These are phyloP conservation scores for Ischnus inquisitorius DNA, from an alignment of 2,888 invertebrate species.

Conservation along the genomic window DNA sequence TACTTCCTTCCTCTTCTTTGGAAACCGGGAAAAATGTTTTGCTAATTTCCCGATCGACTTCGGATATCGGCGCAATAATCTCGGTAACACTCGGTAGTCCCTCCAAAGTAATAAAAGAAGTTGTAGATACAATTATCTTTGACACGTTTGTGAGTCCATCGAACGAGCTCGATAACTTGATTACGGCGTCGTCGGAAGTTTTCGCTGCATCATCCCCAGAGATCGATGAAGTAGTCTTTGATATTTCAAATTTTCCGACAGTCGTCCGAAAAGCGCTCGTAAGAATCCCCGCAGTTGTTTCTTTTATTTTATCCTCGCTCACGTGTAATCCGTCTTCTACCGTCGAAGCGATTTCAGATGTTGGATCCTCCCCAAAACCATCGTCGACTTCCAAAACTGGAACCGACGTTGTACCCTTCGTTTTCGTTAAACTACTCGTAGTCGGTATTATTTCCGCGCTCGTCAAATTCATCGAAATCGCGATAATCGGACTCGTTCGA, in stretches of 20 bases:
- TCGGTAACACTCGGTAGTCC: not conserved
- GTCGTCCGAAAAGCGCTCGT: no score
- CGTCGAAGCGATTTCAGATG: not conserved
- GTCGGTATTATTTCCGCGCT: not conserved
- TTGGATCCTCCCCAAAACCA: no score
- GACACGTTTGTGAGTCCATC: not conserved
- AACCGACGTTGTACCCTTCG: not conserved
- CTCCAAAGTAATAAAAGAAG: not conserved
- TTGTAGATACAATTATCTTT: not conserved
- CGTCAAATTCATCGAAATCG: not conserved
- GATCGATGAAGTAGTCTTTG: not conserved
- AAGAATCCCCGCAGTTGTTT: no score
- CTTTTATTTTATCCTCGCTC: no score
- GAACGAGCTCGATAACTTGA: not conserved
- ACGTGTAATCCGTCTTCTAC: not conserved
- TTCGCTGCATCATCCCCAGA: not conserved
- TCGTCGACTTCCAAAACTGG: no score
- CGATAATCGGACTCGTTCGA: not conserved
- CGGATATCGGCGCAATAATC: not conserved
- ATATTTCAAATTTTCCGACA: not conserved
- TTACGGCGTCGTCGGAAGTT: not conserved
- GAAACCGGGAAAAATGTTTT: not conserved
- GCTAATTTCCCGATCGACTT: not conserved
- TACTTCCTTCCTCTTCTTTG: not conserved
- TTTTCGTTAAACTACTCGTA: not conserved